Evolutionary conservation across 2,888 invertebrate species (phyloP), one percentile per base, ranked within the genome.

Genomic region (Synergus laeviventris): DNA sequence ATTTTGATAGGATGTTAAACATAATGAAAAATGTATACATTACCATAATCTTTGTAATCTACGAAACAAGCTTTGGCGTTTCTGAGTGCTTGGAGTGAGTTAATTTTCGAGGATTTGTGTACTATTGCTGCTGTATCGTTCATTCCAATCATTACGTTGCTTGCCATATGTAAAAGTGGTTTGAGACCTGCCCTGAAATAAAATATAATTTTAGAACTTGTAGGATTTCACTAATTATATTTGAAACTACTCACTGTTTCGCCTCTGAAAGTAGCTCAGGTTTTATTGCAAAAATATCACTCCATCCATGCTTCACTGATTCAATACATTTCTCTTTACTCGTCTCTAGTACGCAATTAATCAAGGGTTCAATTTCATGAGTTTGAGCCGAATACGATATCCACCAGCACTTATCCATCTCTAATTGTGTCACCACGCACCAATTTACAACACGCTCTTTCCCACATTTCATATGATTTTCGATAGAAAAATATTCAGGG

Each of bases 51-150:
- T 81, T 95, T 95, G 86, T 94, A 96, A n/a, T 93, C 94, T 1
- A 97, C 95, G 89, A 98, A 95, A 85, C 96, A 96, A 0, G 96
- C 96, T 61, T 94, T 93, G 81, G 94, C 94, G 9, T 95, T 95
- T 89, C 92, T 92, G 39, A 97, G 90, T 86, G 96, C 95, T 31
- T 31, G 0, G 31, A 97, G 92, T n/a, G 90, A 92, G 12, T 91
- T 89, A 74, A 95, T 93, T 36, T 89, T 88, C 0, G 94, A 92
- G 84, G 93, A 91, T 62, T 92, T 92, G 80, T 92, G 93, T 0
- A 96, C 94, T 73, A 97, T 93, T 0, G 95, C 95, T 0, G 94
- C 94, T 0, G 95, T 93, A 24, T 93, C 92, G 87, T 94, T 31
- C 31, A 5, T 31, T 31, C 31, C 31, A 31, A 31, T 31, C 31